Base-by-base conservation (phyloP, 2,888 invertebrate species). In the Sclerodermus sp. region DNA sequence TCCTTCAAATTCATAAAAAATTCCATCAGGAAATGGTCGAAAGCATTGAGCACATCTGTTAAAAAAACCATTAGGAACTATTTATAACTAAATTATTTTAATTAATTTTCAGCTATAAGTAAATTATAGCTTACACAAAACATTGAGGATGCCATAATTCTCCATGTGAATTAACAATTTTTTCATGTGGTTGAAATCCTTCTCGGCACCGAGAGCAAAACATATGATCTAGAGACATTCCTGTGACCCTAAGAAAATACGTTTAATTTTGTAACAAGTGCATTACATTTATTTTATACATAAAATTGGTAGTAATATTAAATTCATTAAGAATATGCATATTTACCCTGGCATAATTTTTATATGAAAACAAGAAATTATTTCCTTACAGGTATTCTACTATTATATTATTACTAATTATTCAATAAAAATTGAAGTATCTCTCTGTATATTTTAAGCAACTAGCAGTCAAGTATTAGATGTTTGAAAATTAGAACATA, bases 121-220 rank as follows among this genome's bases (percentile, higher is more conserved):
- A 85, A 12, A 34, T n/a, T n/a, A 13, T 34, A 34, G 10, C 89
- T 87, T 83, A 98, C 96, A 99, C 99, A 84, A 99, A 99, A 79
- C 99, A 99, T 70, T 95, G 92, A 4, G 94, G 93, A 82, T 99
- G 99, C 96, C 96, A 99, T 37, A 98, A 85, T 80, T 98, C 96
- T 49, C 98, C 98, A 73, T 93, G 94, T 0, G 97, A 96, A 80
- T 99, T 99, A 50, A 99, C 96, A 75, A 99, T 98, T 80, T 98
- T 96, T 79, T 99, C 98, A 76, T 96, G 91, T 15, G 93, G 85
- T 70, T 93, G 93, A 80, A 99, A 99, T 3, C 96, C 96, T 72
- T 97, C 96, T 55, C 91, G 88, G 80, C 99, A 99, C 50, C 96
- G 91, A 72, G 92, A 90, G 81, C 97, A 98, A 74, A 89, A 88